Evolutionary conservation across 2,113 vertebrate species (phyloP), one percentile per base, ranked within the genome.

Genomic region (human (Homo sapiens)): DNA sequence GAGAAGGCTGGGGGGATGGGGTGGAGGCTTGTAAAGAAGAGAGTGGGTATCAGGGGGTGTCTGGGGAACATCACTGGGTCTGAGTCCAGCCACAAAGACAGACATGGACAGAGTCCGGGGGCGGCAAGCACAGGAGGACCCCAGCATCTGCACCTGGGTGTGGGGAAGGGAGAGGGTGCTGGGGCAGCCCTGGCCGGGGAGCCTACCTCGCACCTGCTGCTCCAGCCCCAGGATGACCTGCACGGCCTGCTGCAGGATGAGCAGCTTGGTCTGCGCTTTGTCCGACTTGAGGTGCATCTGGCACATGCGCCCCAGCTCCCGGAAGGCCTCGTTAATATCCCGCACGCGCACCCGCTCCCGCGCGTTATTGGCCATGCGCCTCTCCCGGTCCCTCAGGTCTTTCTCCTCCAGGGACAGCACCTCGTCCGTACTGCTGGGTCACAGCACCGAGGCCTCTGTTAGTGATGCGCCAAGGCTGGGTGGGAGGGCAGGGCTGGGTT

Each of bases 201-300:
- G 99, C 99, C 99, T 99, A 99, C 99, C 99, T 99, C 99, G 99
- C 99, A 99, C 99, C 99, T 99, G 99, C 99, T 99, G 99, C 99
- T 99, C 99, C 99, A 99, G 99, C 99, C 99, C 99, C 99, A 99
- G 99, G 98, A 99, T 99, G 99, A 99, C 99, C 99, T 99, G 99
- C 98, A 99, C 99, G 90, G 99, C 99, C 99, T 99, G 99, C 98
- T 99, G 99, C 85, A 99, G 99, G 99, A 99, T 99, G 98, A 99
- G 98, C 98, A 99, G 99, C 98, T 99, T 99, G 99, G 99, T 99
- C 99, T 99, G 99, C 97, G 99, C 99, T 98, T 99, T 99, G 99
- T 99, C 99, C 98, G 99, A 99, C 99, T 99, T 99, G 99, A 99
- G 99, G 99, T 99, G 99, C 99, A 99, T 98, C 99, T 99, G 99